Percentiles rank a stretch among this genome's conserved stretches.
Evolutionary conservation across 2,113 vertebrate genomes (phyloP).

Genomic region (Tragelaphus buxtoni): DNA sequence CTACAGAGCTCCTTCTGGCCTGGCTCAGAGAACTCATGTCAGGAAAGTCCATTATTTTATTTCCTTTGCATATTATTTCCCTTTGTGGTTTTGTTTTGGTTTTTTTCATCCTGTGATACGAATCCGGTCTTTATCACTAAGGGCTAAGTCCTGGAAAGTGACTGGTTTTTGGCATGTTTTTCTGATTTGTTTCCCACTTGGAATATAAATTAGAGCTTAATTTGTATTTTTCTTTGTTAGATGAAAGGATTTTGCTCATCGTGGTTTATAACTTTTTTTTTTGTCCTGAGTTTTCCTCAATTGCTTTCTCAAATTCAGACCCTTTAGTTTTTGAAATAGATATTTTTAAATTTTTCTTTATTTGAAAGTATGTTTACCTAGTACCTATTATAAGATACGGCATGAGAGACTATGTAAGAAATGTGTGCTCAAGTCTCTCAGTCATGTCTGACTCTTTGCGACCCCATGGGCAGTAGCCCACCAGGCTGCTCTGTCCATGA

Average conservation of each 20-base stretch:
- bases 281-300: background rate
- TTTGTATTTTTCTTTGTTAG: background rate
- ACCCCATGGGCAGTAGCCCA: background rate
- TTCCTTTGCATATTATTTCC: slow-evolving; percentile 69
- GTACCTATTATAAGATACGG: background rate
- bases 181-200: slow-evolving; percentile 55
- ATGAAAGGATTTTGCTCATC: background rate
- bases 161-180: slow-evolving; percentile 29
- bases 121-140: slow-evolving; percentile 63
- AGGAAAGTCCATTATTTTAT: slow-evolving; percentile 70
- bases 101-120: slow-evolving; percentile 59
- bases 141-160: slow-evolving; percentile 46
- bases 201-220: background rate
- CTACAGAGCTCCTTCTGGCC: slow-evolving; percentile 29
- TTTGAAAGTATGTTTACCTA: background rate
- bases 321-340: background rate
- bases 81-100: slow-evolving; percentile 38
- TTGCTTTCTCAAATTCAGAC: background rate
- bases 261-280: background rate
- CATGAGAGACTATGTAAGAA: background rate
- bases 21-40: slow-evolving; percentile 30
- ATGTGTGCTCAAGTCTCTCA: background rate
- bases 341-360: background rate
- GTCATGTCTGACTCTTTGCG: background rate
- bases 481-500: background rate